phyloP scores from a whole-genome alignment of 2,797 vertebrate species.

The Nothura maculosa region DNA sequence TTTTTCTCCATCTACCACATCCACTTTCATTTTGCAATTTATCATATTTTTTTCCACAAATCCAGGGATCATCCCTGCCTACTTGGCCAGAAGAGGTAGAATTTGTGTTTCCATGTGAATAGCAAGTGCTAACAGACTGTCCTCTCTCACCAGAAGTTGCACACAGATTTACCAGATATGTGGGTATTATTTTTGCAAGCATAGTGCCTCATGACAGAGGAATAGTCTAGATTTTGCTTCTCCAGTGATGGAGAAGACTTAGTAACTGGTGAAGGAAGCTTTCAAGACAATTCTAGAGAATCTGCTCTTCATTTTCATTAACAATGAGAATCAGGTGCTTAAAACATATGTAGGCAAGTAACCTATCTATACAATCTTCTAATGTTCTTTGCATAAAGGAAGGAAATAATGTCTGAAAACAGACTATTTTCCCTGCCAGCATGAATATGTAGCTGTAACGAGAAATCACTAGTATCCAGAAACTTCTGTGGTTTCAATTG shows the following conservation, averaged over 20 bases:
- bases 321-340: background rate
- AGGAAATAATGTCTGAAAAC: background rate
- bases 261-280: background rate
- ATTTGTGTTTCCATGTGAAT: background rate
- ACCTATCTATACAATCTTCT: background rate
- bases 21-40: no score
- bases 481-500: background rate
- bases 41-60: no score
- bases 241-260: background rate
- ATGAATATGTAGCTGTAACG: background rate
- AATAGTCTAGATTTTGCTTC: background rate
- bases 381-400: background rate
- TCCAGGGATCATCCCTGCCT: no score
- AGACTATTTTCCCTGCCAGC: background rate
- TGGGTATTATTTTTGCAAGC: background rate
- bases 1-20: no score
- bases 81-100: no score
- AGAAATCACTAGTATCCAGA: background rate
- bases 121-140: background rate
- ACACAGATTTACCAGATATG: background rate
- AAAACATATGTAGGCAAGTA: background rate
- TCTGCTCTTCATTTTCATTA: background rate
- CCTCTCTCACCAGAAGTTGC: fast-evolving
- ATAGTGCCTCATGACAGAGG: background rate
- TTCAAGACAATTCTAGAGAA: background rate